Evolutionary conservation across 2,113 vertebrate genomes (phyloP).

Genomic region (Asarcornis scutulata): DNA sequence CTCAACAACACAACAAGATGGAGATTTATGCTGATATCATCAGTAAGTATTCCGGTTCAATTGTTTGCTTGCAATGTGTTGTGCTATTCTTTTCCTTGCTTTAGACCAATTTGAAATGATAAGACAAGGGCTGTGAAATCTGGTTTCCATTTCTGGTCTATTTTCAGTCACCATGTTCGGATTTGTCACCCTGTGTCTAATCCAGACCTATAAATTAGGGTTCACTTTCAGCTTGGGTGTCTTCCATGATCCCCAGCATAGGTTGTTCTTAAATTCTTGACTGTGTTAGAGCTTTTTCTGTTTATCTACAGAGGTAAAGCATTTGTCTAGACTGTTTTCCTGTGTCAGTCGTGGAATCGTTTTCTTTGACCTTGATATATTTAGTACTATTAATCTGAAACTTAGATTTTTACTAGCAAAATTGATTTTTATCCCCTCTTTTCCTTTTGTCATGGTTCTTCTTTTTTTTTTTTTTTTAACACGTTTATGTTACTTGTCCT

Average conservation of each 20-base stretch:
- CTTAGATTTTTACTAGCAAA: not conserved
- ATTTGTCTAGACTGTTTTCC: not conserved
- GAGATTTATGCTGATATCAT: conserved; percentile 97
- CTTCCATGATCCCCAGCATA: not conserved
- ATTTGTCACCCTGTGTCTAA: not conserved
- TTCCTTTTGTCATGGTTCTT: not conserved
- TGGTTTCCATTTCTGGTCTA: not conserved
- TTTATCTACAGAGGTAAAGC: not conserved
- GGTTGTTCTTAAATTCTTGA: not conserved
- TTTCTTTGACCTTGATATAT: not conserved
- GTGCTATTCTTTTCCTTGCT: not conserved
- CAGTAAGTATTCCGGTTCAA: conserved; percentile 78
- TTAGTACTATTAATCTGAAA: not conserved
- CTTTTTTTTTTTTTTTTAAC: not conserved
- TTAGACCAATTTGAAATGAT: not conserved
- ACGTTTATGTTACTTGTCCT: not conserved
- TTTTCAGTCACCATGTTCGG: not conserved
- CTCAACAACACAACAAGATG: conserved; percentile 97
- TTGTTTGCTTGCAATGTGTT: not conserved
- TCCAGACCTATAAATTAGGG: not conserved
- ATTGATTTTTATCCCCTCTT: not conserved
- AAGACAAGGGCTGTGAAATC: not conserved
- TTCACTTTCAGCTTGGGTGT: not conserved
- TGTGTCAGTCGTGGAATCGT: not conserved
- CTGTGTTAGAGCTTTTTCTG: not conserved